Percentiles rank a stretch among this genome's conserved stretches.
Conservation (phyloP, 2,113 vertebrate genomes). For the Microcebus griseorufus region DNA sequence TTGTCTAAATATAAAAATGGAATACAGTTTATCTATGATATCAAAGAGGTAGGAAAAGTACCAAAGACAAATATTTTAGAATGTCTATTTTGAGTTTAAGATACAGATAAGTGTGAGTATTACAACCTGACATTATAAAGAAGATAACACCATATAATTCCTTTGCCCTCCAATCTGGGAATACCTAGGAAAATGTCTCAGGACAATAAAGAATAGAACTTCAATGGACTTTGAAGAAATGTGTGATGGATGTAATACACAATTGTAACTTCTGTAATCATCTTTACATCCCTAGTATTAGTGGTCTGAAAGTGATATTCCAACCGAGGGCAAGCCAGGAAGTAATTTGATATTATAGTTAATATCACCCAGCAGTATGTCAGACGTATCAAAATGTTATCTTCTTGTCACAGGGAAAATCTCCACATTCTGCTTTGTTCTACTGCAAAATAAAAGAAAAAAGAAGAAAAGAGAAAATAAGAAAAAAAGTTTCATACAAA, state of each 20-base stretch:
- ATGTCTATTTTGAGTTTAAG: background rate
- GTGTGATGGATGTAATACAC: background rate
- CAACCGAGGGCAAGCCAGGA: background rate
- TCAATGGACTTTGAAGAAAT: background rate
- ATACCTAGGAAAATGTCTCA: background rate
- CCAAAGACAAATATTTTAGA: background rate
- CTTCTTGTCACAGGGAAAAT: background rate
- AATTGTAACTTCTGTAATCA: background rate
- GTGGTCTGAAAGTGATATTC: background rate
- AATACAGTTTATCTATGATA: background rate
- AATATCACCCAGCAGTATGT: background rate
- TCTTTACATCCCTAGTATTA: background rate
- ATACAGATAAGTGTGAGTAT: background rate
- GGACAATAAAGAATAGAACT: background rate
- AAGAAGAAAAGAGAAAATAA: background rate
- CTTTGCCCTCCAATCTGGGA: background rate
- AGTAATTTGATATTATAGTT: background rate
- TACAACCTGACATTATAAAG: background rate
- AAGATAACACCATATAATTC: background rate
- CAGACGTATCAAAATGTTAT: background rate
- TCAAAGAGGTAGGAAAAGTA: background rate
- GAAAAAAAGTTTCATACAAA: background rate
- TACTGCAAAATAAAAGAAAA: slow-evolving; percentile 22
- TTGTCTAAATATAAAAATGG: background rate
- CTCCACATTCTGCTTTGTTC: background rate